phyloP scores from a whole-genome alignment of 2,888 invertebrate genomes.

The Apamea anceps region DNA sequence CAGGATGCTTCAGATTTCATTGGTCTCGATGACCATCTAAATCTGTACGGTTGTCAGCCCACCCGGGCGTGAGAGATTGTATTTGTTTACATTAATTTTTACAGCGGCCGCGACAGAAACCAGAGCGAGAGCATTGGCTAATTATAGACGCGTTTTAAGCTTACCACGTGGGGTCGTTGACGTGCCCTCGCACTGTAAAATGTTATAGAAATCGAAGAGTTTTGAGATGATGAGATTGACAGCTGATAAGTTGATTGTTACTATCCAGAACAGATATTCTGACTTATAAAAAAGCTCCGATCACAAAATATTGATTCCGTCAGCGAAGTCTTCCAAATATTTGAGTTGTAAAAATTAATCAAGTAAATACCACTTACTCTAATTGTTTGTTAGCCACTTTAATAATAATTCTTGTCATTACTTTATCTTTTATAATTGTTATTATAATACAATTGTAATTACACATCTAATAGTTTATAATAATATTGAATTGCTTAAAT shows the following conservation, averaged over 20 bases:
- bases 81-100: slow-evolving; percentile 89
- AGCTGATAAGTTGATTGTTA: slow-evolving; percentile 4
- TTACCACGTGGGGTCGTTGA: slow-evolving; percentile 88
- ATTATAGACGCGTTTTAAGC: slow-evolving; percentile 86
- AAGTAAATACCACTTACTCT: not conserved
- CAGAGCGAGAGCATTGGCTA: slow-evolving; percentile 85
- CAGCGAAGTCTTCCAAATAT: not conserved
- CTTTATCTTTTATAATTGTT: not conserved
- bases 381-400: not conserved
- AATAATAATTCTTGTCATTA: too few species aligned
- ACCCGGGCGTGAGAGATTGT: slow-evolving; percentile 87
- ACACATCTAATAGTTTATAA: too few species aligned
- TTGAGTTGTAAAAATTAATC: not conserved
- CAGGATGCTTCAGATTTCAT: slow-evolving; percentile 37
- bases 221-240: slow-evolving; percentile 41
- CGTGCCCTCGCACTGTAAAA: slow-evolving; percentile 69
- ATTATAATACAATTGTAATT: too few species aligned
- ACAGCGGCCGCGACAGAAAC: slow-evolving; percentile 89
- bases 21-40: slow-evolving; percentile 65
- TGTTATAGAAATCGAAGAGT: slow-evolving; percentile 60
- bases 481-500: too few species aligned
- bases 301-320: not conserved
- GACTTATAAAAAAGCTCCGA: not conserved
- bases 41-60: slow-evolving; percentile 78
- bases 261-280: not conserved